phyloP scores from a whole-genome alignment of 2,797 vertebrate genomes.

The Neosilurus hyrtlii region DNA sequence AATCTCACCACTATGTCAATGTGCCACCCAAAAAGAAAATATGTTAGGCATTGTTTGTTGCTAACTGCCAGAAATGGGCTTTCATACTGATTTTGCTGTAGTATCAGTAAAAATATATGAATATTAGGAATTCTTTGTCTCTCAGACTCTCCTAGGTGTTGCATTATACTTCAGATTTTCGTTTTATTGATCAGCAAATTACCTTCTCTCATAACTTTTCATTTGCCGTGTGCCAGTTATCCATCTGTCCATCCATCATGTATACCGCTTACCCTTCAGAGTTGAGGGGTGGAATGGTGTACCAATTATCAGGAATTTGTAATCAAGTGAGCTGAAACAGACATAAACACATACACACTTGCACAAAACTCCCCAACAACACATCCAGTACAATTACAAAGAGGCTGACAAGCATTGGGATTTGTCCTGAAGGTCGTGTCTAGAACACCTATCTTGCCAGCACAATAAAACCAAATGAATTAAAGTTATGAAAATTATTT shows the following conservation, averaged over 20 bases:
- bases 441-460: conserved; percentile 28
- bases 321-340: neutral
- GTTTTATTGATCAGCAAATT: neutral
- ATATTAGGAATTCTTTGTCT: too few relatives aligned
- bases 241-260: too few relatives aligned
- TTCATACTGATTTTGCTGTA: neutral
- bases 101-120: neutral
- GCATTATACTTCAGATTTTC: neutral
- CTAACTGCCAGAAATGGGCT: too few relatives aligned
- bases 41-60: too few relatives aligned
- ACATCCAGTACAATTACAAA: conserved; percentile 9
- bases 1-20: too few relatives aligned
- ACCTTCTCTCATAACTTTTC: neutral
- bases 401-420: conserved; percentile 46
- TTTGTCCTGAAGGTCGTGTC: conserved; percentile 46
- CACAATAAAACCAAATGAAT: conserved; percentile 39
- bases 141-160: neutral
- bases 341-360: neutral
- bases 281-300: neutral
- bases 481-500: conserved; percentile 49
- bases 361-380: neutral
- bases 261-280: too few relatives aligned
- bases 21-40: too few relatives aligned
- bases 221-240: neutral
- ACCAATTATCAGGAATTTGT: neutral